These are phyloP conservation scores for Sphaeramia orbicularis DNA, from an alignment of 2,797 vertebrate species.

Conservation along the genomic window DNA sequence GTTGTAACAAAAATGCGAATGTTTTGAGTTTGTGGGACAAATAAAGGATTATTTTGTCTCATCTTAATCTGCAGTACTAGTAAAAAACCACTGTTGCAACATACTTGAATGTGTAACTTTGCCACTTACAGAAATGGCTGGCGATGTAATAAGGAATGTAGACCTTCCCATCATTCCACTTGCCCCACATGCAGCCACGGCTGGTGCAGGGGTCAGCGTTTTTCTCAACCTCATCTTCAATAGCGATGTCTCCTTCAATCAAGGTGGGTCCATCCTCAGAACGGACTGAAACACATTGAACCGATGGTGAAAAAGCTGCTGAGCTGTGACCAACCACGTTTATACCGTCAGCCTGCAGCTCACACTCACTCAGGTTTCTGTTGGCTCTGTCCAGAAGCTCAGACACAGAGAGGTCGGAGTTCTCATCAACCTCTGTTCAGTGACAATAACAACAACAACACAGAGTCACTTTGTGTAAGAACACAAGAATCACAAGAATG, in stretches of 20 bases:
- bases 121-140: slow-evolving; percentile 73
- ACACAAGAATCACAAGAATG: neutral
- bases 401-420: slow-evolving; percentile 67
- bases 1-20: no score
- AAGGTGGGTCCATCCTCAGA: slow-evolving; percentile 63
- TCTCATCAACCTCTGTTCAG: slow-evolving; percentile 48
- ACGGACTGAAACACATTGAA: slow-evolving; percentile 60
- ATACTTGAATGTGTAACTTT: neutral
- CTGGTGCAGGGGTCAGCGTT: slow-evolving; percentile 79
- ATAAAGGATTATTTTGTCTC: no score
- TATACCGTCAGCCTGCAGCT: neutral
- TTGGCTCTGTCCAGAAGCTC: slow-evolving; percentile 78
- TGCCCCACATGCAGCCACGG: slow-evolving; percentile 74
- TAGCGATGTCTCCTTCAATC: slow-evolving; percentile 72
- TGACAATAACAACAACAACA: slow-evolving; percentile 6
- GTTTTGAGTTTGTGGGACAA: no score
- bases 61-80: no score
- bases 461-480: neutral
- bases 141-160: slow-evolving; percentile 81
- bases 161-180: slow-evolving; percentile 75
- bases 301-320: neutral
- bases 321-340: neutral
- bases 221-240: slow-evolving; percentile 61
- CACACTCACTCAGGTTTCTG: slow-evolving; percentile 63
- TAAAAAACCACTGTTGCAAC: neutral